Evolutionary conservation across 1,140 invertebrate species (phyloP).

Genomic region (Caenorhabditis inopinata): DNA sequence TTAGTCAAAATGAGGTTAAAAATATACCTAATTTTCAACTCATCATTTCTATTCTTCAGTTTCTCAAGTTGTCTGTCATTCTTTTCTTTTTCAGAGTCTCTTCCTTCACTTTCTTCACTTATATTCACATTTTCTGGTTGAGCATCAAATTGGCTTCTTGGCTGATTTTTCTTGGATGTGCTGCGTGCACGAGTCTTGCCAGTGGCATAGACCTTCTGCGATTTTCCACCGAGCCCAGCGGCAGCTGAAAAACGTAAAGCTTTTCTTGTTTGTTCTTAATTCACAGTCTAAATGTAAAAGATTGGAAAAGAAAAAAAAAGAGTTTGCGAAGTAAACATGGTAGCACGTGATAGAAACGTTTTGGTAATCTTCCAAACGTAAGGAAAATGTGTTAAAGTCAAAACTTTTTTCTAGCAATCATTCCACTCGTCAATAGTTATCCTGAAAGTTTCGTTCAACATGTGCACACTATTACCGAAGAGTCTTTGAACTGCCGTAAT

Average conservation of each 20-base stretch:
- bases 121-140: slow-evolving; percentile 43
- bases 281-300: background rate
- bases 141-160: slow-evolving; percentile 34
- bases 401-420: too few species aligned
- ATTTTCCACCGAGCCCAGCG: slow-evolving; percentile 26
- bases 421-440: too few species aligned
- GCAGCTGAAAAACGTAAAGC: slow-evolving; percentile 8
- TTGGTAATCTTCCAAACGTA: too few species aligned
- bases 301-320: too few species aligned
- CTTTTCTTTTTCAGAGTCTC: slow-evolving; percentile 27
- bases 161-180: slow-evolving; percentile 24
- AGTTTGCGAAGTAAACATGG: too few species aligned
- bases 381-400: too few species aligned
- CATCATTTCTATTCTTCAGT: background rate
- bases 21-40: slow-evolving; percentile 2
- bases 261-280: background rate
- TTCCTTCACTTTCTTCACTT: slow-evolving; percentile 30
- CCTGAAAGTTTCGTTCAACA: background rate
- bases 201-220: background rate
- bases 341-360: too few species aligned
- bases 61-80: slow-evolving; percentile 18
- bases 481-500: slow-evolving; percentile 41
- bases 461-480: background rate
- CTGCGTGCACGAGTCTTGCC: background rate
- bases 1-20: too few species aligned